A percentile compares a stretch with the other conserved stretches of the same genome.
Evolutionary conservation across 2,888 invertebrate species (phyloP).

Genomic region (Lasioglossum morio): DNA sequence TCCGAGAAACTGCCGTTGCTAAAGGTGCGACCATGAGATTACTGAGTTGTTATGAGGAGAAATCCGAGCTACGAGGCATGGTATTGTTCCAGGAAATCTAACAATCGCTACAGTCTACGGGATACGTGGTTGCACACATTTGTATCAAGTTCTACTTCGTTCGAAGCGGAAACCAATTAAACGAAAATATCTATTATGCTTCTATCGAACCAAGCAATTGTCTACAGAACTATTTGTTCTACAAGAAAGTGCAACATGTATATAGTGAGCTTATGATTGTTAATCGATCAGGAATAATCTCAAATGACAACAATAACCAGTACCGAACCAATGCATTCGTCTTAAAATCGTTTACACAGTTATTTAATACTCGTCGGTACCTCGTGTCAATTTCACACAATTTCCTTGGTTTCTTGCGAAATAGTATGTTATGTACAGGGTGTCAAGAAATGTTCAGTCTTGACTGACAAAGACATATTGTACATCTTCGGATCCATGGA

Average conservation of each 20-base stretch:
- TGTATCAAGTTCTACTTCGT: neutral
- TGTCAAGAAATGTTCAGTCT: too few species aligned
- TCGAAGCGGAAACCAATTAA: neutral
- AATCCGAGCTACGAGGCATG: neutral
- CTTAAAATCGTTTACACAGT: neutral
- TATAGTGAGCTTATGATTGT: neutral
- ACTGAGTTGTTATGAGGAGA: neutral
- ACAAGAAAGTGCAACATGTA: neutral
- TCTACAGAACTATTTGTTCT: neutral
- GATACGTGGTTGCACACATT: neutral
- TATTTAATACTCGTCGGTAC: neutral
- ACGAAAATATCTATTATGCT: neutral
- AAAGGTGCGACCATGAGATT: neutral
- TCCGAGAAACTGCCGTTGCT: neutral
- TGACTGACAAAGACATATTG: too few species aligned
- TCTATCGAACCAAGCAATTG: neutral
- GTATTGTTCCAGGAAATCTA: neutral
- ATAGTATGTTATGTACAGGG: neutral
- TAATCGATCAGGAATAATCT: neutral
- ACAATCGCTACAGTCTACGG: neutral
- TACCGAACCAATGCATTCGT: neutral
- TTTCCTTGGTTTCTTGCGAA: neutral
- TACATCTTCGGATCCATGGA: too few species aligned
- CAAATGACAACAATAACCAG: neutral
- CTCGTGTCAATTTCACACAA: too few species aligned